These are phyloP conservation scores for Nymphalis io DNA, from an alignment of 1,140 invertebrate species.

Conservation along the genomic window DNA sequence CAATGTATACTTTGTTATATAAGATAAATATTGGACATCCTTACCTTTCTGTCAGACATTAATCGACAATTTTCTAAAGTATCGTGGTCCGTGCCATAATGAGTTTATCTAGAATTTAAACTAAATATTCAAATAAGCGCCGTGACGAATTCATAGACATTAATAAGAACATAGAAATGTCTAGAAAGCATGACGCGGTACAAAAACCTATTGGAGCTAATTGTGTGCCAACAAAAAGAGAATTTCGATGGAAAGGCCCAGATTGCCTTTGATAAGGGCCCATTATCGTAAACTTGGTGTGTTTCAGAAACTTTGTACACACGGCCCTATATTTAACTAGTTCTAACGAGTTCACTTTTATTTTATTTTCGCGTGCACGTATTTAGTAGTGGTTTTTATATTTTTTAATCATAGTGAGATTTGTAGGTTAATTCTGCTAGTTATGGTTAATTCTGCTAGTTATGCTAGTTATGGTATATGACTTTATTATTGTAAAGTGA, in stretches of 20 bases:
- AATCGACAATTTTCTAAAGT: too few relatives aligned
- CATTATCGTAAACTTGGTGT: constrained; percentile 68
- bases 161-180: constrained; percentile 26
- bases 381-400: constrained; percentile 37
- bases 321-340: constrained; percentile 68
- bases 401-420: constrained; percentile 21
- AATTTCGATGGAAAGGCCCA: constrained; percentile 60
- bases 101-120: too few relatives aligned
- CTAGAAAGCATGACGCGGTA: constrained; percentile 63
- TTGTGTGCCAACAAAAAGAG: constrained; percentile 73
- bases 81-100: too few relatives aligned
- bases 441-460: neutral
- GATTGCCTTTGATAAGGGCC: constrained; percentile 63
- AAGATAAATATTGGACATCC: too few relatives aligned
- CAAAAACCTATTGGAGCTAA: constrained; percentile 71
- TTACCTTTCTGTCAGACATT: too few relatives aligned
- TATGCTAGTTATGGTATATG: constrained; percentile 7
- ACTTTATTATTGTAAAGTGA: neutral
- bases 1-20: too few relatives aligned
- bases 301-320: constrained; percentile 61
- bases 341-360: constrained; percentile 67
- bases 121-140: neutral
- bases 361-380: constrained; percentile 67
- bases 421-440: constrained; percentile 3
- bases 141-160: neutral